Conservation (phyloP, 2,888 invertebrate species). For the Trichopoda pennipes region DNA sequence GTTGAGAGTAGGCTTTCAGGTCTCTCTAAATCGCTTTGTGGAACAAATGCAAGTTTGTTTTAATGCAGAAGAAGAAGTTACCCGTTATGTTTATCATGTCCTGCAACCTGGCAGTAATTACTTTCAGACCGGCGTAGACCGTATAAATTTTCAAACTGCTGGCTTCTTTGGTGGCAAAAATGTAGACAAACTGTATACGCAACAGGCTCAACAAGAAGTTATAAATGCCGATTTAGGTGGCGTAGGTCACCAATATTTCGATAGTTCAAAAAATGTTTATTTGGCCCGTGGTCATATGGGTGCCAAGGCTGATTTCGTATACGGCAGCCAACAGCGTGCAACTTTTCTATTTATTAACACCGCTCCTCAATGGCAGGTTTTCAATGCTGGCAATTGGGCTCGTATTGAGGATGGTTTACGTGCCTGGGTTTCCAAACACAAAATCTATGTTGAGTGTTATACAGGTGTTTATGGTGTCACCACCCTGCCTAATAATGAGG, state of each 20-base stretch:
- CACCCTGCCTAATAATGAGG: constrained; percentile 81
- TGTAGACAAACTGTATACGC: constrained; percentile 79
- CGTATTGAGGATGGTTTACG: constrained; percentile 82
- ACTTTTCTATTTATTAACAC: constrained; percentile 83
- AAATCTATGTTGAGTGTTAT: constrained; percentile 81
- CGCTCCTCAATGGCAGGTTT: constrained; percentile 83
- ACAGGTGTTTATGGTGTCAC: constrained; percentile 84
- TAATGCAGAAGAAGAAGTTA: constrained; percentile 79
- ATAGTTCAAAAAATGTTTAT: constrained; percentile 70
- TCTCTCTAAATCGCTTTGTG: constrained; percentile 76
- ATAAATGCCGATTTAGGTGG: constrained; percentile 78
- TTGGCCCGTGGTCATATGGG: constrained; percentile 83
- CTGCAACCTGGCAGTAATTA: constrained; percentile 80
- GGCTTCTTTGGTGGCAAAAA: constrained; percentile 78
- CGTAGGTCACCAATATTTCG: constrained; percentile 73
- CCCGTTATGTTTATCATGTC: constrained; percentile 79
- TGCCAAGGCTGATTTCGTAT: constrained; percentile 83
- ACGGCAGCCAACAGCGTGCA: constrained; percentile 81
- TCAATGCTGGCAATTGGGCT: constrained; percentile 85
- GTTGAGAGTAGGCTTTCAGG: constrained; percentile 80
- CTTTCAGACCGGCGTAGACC: constrained; percentile 79
- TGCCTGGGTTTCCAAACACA: constrained; percentile 72
- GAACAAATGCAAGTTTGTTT: constrained; percentile 80
- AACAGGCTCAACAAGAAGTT: constrained; percentile 76
- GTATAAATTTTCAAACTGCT: constrained; percentile 78